Conservation (phyloP, 1,140 invertebrate genomes). For the Macrosteles quadrilineatus region DNA sequence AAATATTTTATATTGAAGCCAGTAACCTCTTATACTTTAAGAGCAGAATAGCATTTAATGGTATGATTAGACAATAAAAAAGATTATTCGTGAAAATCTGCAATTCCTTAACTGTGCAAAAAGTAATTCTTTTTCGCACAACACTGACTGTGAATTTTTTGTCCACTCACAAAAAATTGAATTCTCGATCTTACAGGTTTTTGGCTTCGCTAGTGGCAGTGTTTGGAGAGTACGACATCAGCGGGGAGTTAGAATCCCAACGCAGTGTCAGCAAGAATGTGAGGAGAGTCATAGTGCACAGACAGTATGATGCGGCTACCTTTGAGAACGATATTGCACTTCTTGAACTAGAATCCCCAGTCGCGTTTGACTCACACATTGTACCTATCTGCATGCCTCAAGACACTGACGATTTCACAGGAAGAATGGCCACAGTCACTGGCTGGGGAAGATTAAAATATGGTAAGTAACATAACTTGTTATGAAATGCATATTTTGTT, state of each 20-base stretch:
- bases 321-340: constrained; percentile 91
- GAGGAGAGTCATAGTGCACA: constrained; percentile 82
- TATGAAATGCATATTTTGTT: too few species aligned
- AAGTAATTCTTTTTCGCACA: too few species aligned
- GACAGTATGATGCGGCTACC: constrained; percentile 84
- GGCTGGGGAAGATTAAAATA: constrained; percentile 71
- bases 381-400: constrained; percentile 91
- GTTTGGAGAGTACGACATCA: constrained; percentile 88
- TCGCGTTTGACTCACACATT: constrained; percentile 85
- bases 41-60: too few species aligned
- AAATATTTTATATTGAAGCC: too few species aligned
- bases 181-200: constrained; percentile 78
- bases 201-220: constrained; percentile 86
- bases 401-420: constrained; percentile 78
- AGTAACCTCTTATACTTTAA: too few species aligned
- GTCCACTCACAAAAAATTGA: too few species aligned
- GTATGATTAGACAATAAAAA: too few species aligned
- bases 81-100: too few species aligned
- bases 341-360: constrained; percentile 77
- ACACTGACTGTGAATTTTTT: too few species aligned
- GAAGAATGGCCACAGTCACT: constrained; percentile 79
- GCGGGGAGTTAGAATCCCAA: constrained; percentile 75
- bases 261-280: constrained; percentile 80
- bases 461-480: constrained; percentile 57
- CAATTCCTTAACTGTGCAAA: too few species aligned